Evolutionary conservation across 2,113 vertebrate species (phyloP), one percentile per base, ranked within the genome.

Genomic region (Myotis yumanensis): DNA sequence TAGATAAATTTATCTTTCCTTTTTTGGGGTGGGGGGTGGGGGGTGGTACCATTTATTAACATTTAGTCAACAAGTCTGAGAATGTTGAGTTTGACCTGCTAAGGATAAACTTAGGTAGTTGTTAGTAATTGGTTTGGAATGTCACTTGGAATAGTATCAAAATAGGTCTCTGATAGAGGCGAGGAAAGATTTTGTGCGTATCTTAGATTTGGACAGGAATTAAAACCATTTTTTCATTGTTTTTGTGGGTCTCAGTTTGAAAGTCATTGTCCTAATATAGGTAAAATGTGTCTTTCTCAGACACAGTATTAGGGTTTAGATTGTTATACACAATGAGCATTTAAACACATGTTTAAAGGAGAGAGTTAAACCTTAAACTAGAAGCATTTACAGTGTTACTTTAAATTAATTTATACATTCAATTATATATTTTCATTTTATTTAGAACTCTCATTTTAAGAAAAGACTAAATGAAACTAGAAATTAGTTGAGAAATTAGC

Each of bases 401-500:
- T 73, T 46, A 81, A 66, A 40, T 90, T 87, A 87, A 48, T 66
- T 81, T 88, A 89, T 57, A 51, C 1, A 79, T 48, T 77, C 23
- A 71, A 2, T 82, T 85, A 20, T 85, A 76, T 71, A 30, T 95
- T 93, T 90, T 80, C 40, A 89, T 94, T 91, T 96, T 88, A 69
- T 84, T 92, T 90, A 86, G 66, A 84, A 32, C 11, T 32, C 88
- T 93, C 15, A 86, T 91, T 94, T 94, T 92, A 66, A 71, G 59
- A 59, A 76, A 54, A 48, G 15, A 85, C 32, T 71, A 87, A 87
- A 46, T 85, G 12, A 92, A 91, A 80, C 32, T 82, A 95, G 80
- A 95, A 96, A 68, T 92, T 90, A 86, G 32, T 85, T 96, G 46
- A 75, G 52, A 93, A 79, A 62, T 82, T 48, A 46, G 17, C 75